Evolutionary conservation across 2,113 vertebrate genomes (phyloP), one percentile per base, ranked within the genome.

Genomic region (Enhydra lutris): DNA sequence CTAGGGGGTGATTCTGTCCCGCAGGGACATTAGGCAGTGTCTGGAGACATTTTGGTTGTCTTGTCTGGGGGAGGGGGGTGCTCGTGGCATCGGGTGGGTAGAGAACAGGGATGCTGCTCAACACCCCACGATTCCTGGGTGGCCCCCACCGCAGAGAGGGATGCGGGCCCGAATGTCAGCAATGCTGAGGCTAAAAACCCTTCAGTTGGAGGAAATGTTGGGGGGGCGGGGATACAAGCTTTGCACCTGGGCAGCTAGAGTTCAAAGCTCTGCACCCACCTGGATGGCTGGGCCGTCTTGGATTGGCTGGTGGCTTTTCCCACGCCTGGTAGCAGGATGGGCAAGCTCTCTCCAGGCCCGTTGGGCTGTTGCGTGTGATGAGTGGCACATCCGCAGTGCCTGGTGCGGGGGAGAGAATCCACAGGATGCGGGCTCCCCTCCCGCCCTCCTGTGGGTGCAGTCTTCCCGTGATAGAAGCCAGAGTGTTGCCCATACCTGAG

Each of bases 91-190:
- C 15, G 57, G 6, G 59, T 42, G 50, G 17, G 34, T 81, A 39
- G n/a, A 90, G 65, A 59, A 31, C 10, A 82, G 82, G 47, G 67
- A 4, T 61, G 42, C 65, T 3, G 6, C n/a, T 74, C 39, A 45
- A 3, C 9, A 31, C n/a, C 50, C 18, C 31, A 4, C 1, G 9
- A 3, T 9, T 24, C 42, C 18, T 1, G 1, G 50, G n/a, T 2
- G 0, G 7, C 36, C 36, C 34, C 69, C 15, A 21, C 34, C 4
- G 1, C 42, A 47, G 57, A 36, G 67, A 69, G 18, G 17, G 50
- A 31, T 36, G 34, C 2, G 5, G 91, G 34, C 4, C 45, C 7
- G 18, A 57, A 26, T 29, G 78, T 55, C 13, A 12, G 23, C n/a
- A 63, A 24, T 36, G 79, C 42, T 4, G 4, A 45, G 34, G 65